Evolutionary conservation across 2,888 invertebrate species (phyloP), one percentile per base, ranked within the genome.

Genomic region (Spilarctia lutea): DNA sequence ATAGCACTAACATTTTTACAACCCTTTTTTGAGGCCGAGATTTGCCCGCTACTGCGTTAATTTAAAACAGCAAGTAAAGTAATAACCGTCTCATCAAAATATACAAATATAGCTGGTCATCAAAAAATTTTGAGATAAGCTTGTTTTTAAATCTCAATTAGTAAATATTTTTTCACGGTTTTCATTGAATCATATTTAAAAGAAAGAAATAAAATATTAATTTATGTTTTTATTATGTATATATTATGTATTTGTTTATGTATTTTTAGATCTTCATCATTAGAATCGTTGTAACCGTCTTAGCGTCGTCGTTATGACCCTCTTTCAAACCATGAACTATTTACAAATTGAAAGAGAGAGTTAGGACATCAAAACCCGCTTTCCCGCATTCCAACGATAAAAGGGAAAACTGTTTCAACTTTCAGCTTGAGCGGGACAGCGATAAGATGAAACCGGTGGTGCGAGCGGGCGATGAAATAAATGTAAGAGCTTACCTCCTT

Each of bases 341-440:
- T 94, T 94, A 94, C 93, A 93, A 87, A 91, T 90, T 90, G 96
- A 96, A 95, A 95, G 95, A 93, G 95, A 96, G 95, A 96, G 95
- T 95, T 89, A 88, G 91, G 90, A 90, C 93, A 93, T 93, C 88
- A 88, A 95, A 93, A 93, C 94, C 93, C 91, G 93, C 90, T 95
- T 94, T 94, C 92, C 94, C 90, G 94, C 95, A 95, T 95, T 95
- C 96, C 96, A 81, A 79, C 83, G 90, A 92, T 95, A 95, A 96
- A 95, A 96, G 96, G 94, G 96, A 96, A 96, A 96, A 89, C 92
- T 88, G 89, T 88, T 90, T 86, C 87, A 91, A 91, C 86, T 89
- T 90, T 82, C 82, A 86, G 85, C 83, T 81, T 78, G 79, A 90
- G 81, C 83, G 85, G 87, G 94, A 95, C 76, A 85, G 88, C 81